These are phyloP conservation scores for Melitaea athalia DNA, from an alignment of 2,888 invertebrate genomes.

Conservation along the genomic window DNA sequence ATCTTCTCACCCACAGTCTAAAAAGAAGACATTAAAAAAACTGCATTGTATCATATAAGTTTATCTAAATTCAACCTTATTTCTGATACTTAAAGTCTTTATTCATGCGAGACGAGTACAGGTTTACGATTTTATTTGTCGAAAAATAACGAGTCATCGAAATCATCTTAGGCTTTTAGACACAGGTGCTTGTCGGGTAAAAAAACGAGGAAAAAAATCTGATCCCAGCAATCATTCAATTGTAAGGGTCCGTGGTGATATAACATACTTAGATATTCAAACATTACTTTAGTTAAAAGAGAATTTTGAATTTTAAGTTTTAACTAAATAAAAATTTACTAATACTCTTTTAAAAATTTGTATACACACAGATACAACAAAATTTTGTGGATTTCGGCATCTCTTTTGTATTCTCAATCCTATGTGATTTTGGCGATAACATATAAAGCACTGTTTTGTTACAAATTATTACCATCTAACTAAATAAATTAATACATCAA, in stretches of 20 bases:
- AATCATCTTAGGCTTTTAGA: slow-evolving; percentile 61
- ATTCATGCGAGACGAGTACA: neutral
- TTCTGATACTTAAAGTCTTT: neutral
- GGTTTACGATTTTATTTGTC: slow-evolving; percentile 51
- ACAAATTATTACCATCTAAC: too few relatives aligned
- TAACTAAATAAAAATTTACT: neutral
- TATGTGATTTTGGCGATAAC: too few relatives aligned
- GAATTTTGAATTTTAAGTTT: too few relatives aligned
- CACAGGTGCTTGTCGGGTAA: slow-evolving; percentile 69
- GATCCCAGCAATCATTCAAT: slow-evolving; percentile 69
- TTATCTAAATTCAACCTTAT: slow-evolving; percentile 9
- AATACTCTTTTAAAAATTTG: too few relatives aligned
- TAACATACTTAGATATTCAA: neutral
- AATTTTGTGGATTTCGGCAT: too few relatives aligned
- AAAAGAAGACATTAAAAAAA: slow-evolving; percentile 58
- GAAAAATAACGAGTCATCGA: slow-evolving; percentile 72
- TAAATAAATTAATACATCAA: too few relatives aligned
- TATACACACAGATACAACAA: too few relatives aligned
- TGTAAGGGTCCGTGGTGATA: slow-evolving; percentile 3
- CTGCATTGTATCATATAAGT: slow-evolving; percentile 15
- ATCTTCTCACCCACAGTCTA: slow-evolving; percentile 63
- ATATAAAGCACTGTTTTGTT: too few relatives aligned
- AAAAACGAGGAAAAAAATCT: slow-evolving; percentile 54
- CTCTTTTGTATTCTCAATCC: too few relatives aligned
- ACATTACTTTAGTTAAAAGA: neutral